Evolutionary conservation across 2,888 invertebrate species (phyloP), one percentile per base, ranked within the genome.

Genomic region (Criorhina ranunculi): DNA sequence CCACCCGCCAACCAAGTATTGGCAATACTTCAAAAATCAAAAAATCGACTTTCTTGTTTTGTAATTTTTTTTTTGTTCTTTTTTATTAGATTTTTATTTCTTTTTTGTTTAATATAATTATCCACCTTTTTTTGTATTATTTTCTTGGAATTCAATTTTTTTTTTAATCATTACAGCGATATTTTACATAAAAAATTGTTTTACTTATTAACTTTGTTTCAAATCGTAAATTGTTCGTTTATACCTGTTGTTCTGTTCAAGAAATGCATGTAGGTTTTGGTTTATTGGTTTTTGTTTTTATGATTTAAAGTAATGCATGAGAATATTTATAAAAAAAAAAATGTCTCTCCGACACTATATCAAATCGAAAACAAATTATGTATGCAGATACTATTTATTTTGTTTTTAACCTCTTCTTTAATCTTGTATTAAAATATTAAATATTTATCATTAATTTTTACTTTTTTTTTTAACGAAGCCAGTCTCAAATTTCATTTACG

Each of bases 101-200:
- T 64, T 82, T 66, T 66, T 44, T 60, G 70, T 78, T 67, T 49
- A 79, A 73, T 83, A 83, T 79, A 62, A 79, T 72, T 83, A 64
- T 77, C 77, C 77, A 82, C 77, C 51, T 53, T 82, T 69, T 60
- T 70, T 46, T 67, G n/a, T n/a, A n/a, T n/a, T n/a, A n/a, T 67
- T 55, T 69, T 73, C 33, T 67, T 83, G 83, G 79, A 79, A 79
- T 83, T 83, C 49, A 17, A 35, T 73, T 66, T 69, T 73, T 55
- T 73, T 40, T 35, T 53, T 73, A 44, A 70, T 80, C 70, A 80
- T 78, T 78, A 78, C 67, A 77, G 73, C 73, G 67, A 79, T 83
- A 83, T 83, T 73, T 73, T 83, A 83, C 83, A 83, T 83, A 69
- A 62, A 79, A 83, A 83, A 69, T 70, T 59, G 31, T 64, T 60